Conservation (phyloP, 2,797 vertebrate genomes). For the Buphagus erythrorhynchus region DNA sequence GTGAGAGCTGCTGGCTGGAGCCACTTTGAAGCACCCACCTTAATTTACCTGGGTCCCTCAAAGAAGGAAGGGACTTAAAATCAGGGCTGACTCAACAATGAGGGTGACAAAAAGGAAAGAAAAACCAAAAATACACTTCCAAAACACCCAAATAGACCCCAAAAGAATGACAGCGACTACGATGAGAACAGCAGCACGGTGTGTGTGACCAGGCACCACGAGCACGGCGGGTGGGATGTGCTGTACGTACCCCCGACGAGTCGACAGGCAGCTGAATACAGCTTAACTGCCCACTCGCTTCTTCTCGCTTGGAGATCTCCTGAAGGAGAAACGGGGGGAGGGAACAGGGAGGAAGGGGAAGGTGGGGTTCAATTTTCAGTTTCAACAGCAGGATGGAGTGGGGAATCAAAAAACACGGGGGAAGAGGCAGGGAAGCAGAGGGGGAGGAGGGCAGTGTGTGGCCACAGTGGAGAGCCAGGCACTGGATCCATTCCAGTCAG, state of each 20-base stretch:
- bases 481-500: neutral
- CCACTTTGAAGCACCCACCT: neutral
- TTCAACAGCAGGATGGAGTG: conserved; percentile 59
- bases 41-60: neutral
- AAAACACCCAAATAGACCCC: conserved; percentile 69
- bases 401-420: neutral
- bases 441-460: neutral
- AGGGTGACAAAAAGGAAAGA: conserved; percentile 54
- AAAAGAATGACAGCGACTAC: conserved; percentile 21
- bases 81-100: conserved; percentile 77
- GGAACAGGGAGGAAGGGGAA: conserved; percentile 65
- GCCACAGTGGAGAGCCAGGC: neutral
- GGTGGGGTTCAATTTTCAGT: conserved; percentile 65
- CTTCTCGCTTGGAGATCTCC: conserved; percentile 96
- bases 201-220: conserved; percentile 69
- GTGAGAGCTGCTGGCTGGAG: neutral
- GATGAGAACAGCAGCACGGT: conserved; percentile 40
- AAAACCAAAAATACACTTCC: conserved; percentile 71
- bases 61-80: conserved; percentile 82
- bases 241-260: conserved; percentile 92
- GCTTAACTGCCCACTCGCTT: conserved; percentile 84
- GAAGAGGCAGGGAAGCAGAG: neutral
- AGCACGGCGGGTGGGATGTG: conserved; percentile 74
- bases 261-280: conserved; percentile 98
- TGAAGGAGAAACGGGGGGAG: conserved; percentile 84